Conservation (phyloP, 2,888 invertebrate genomes). For the Habroteleia sp. region DNA sequence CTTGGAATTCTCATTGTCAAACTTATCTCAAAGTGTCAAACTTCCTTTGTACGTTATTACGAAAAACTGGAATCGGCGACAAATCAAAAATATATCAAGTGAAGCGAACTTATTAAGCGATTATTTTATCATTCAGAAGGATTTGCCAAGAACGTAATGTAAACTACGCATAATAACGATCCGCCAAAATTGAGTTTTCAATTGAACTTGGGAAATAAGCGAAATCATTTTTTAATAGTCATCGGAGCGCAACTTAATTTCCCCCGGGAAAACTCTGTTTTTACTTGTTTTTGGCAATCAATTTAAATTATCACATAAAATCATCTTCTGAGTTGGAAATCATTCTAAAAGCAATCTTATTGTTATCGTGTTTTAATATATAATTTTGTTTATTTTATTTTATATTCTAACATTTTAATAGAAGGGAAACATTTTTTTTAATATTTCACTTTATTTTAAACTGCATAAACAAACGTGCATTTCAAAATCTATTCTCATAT, state of each 20-base stretch:
- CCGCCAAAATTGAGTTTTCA: constrained; percentile 18
- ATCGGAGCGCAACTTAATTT: constrained; percentile 4
- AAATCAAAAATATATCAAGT: constrained; percentile 6
- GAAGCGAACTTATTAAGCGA: constrained; percentile 20
- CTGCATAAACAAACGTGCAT: no score
- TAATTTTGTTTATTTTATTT: no score
- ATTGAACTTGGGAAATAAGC: constrained; percentile 11
- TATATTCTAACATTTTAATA: no score
- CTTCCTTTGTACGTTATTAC: not conserved
- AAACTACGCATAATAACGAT: constrained; percentile 14
- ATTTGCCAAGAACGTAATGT: constrained; percentile 10
- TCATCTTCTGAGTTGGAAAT: no score
- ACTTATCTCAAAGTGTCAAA: constrained; percentile 1
- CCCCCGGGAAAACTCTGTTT: not conserved
- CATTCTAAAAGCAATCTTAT: no score
- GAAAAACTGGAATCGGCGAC: constrained; percentile 2
- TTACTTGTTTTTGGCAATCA: no score
- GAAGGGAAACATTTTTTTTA: no score
- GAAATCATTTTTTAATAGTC: constrained; percentile 28
- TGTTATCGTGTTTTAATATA: no score
- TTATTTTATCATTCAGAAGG: constrained; percentile 31
- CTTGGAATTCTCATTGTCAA: not conserved
- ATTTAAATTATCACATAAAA: no score
- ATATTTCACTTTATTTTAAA: no score
- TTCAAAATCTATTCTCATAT: no score